Evolutionary conservation across 2,113 vertebrate species (phyloP).

Genomic region (Clarias magur): DNA sequence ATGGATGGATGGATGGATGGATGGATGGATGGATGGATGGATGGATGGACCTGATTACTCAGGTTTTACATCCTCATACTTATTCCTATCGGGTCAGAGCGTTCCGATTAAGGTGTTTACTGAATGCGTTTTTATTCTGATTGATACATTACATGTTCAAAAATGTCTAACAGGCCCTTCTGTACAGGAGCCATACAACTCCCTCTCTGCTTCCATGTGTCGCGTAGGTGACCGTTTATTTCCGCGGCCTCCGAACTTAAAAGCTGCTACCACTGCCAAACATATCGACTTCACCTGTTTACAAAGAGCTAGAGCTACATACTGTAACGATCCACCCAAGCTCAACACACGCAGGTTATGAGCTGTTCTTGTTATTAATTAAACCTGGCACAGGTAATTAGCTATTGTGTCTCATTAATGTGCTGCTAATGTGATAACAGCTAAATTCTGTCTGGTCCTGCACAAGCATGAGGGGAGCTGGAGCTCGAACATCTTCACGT

Average conservation of each 20-base stretch:
- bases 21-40: no score
- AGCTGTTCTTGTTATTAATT: conserved; percentile 18
- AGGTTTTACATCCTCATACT: no score
- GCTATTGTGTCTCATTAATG: background rate
- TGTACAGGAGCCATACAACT: background rate
- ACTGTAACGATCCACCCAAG: no score
- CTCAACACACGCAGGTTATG: background rate
- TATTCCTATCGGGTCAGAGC: no score
- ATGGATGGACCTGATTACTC: no score
- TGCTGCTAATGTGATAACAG: conserved; percentile 1
- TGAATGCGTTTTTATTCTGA: no score
- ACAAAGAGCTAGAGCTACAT: background rate
- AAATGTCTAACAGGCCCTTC: background rate
- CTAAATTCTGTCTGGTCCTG: background rate
- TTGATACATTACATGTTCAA: background rate
- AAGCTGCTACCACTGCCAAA: background rate
- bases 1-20: no score
- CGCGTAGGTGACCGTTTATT: background rate
- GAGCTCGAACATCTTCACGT: background rate
- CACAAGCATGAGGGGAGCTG: background rate
- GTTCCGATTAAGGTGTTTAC: no score
- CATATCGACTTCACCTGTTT: conserved; percentile 7
- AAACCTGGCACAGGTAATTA: conserved; percentile 31
- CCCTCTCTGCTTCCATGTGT: background rate
- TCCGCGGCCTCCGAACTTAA: background rate